Evolutionary conservation across 2,113 vertebrate genomes (phyloP), one percentile per base, ranked within the genome.

Genomic region (Apteryx mantelli): DNA sequence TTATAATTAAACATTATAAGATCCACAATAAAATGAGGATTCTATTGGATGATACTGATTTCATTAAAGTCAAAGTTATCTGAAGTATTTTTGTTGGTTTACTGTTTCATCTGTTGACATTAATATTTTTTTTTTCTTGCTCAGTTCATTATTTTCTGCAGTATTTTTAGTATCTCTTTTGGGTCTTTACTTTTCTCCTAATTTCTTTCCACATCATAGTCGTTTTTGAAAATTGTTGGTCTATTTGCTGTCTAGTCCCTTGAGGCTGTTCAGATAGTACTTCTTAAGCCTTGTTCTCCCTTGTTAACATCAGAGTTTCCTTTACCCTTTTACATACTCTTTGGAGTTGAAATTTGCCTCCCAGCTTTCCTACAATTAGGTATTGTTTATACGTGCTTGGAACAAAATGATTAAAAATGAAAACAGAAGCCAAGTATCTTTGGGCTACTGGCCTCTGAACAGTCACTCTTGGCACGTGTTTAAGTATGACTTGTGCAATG

Each of bases 251-350:
- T 76, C 34, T 71, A 36, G 21, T 85, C 80, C 34, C 85, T 91
- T 74, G 95, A 78, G 91, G 38, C 65, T 79, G 19, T 63, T 82
- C 68, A 68, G 40, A 80, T 66, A 70, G 52, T 42, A 30, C 17
- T 53, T 44, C 56, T 85, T 40, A 69, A 73, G 34, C 19, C 30
- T 88, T 4, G 1, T 61, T 91, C 60, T 91, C 17, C 48, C 13
- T 48, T 81, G 46, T 30, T 89, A 91, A 63, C 68, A 88, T 77
- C 34, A 89, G 56, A 52, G 13, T 84, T 96, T 96, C 93, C 88
- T 79, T 79, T 92, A 75, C 81, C 88, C 94, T 96, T 96, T 96
- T 83, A 52, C 89, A 93, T 48, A 95, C 71, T 91, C 40, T 26
- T 71, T 48, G n/a, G 36, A 91, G 66, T 55, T 83, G 58, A 94